Evolutionary conservation across 2,797 vertebrate genomes (phyloP).

Genomic region (Rhinogobio ventralis): DNA sequence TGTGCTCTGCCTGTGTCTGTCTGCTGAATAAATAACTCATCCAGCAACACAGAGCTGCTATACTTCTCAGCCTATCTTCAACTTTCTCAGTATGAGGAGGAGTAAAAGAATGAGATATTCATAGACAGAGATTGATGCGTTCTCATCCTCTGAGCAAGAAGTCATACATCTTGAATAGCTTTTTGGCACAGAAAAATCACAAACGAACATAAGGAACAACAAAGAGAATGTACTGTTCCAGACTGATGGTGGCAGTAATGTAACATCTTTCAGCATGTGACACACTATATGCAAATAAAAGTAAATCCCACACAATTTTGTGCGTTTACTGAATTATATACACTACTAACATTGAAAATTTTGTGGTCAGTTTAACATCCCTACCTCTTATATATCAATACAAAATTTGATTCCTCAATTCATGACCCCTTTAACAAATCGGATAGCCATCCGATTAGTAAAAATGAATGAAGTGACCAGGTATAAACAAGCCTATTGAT

Average conservation of each 20-base stretch:
- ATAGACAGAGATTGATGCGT: conserved; percentile 14
- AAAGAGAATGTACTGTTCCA: not conserved
- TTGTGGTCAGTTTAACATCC: not conserved
- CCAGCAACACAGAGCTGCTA: conserved; percentile 61
- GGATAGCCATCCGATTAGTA: not conserved
- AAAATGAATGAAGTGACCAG: not conserved
- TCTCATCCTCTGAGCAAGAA: not conserved
- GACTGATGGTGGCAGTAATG: not conserved
- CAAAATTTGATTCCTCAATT: not conserved
- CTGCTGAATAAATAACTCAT: conserved; percentile 49
- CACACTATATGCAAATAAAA: no score
- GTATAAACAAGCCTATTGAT: not conserved
- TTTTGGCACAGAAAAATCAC: not conserved
- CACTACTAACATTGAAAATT: not conserved
- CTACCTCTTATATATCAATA: not conserved
- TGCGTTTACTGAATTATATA: not conserved
- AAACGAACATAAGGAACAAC: not conserved
- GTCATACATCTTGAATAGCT: not conserved
- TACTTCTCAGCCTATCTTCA: conserved; percentile 62
- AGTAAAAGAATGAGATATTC: conserved; percentile 8
- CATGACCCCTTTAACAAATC: not conserved
- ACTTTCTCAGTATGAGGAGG: conserved; percentile 51
- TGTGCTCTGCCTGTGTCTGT: conserved; percentile 11
- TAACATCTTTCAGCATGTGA: not conserved
- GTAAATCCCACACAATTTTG: not conserved